Evolutionary conservation across 1,140 invertebrate species (phyloP).

Genomic region (Cydia fagiglandana): DNA sequence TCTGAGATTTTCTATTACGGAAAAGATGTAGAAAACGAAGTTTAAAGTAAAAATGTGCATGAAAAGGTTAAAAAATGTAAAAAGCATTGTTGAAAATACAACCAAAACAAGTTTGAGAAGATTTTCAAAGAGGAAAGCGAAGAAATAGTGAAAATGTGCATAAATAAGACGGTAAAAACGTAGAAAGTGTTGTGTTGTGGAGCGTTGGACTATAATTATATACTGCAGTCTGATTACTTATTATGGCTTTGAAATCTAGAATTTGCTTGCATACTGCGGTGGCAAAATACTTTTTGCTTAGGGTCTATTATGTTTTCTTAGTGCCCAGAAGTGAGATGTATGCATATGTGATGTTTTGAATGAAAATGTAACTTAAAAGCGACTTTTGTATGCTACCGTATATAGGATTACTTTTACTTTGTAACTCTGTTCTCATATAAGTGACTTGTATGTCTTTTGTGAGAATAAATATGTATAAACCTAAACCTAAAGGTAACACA

Average conservation of each 20-base stretch:
- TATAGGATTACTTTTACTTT: too few relatives aligned
- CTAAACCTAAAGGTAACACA: too few relatives aligned
- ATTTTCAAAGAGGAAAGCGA: neutral
- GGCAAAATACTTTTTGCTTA: too few relatives aligned
- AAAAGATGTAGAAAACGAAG: neutral
- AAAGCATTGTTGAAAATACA: neutral
- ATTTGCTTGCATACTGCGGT: too few relatives aligned
- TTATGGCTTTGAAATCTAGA: neutral
- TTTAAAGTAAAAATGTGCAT: neutral
- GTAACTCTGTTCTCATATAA: too few relatives aligned
- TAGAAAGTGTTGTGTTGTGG: neutral
- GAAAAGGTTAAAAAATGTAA: neutral
- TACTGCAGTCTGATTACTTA: neutral
- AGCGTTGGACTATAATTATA: neutral
- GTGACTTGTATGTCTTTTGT: too few relatives aligned
- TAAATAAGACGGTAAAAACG: neutral
- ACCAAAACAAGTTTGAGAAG: neutral
- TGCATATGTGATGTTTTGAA: too few relatives aligned
- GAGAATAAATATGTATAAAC: too few relatives aligned
- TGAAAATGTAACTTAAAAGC: too few relatives aligned
- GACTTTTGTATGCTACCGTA: too few relatives aligned
- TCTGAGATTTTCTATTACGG: neutral
- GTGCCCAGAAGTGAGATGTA: too few relatives aligned
- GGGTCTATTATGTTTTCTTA: too few relatives aligned
- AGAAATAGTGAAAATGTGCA: neutral